Evolutionary conservation across 2,888 invertebrate genomes (phyloP), one percentile per base, ranked within the genome.

Genomic region (Odontocerum albicorne): DNA sequence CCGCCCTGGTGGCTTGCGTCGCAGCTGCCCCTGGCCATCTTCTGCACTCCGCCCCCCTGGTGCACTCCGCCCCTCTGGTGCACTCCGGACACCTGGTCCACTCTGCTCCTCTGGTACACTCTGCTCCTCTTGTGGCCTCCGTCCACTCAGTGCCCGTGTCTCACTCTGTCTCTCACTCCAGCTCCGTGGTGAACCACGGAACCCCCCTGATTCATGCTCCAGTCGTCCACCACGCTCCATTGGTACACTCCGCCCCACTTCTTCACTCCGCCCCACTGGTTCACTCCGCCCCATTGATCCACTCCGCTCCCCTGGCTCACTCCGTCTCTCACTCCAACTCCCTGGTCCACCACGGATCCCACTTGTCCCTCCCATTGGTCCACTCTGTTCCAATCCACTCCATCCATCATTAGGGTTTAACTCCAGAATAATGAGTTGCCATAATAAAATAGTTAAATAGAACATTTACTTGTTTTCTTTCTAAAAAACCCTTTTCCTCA

Each of bases 151-250:
- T 35, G 19, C 59, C 60, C 15, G 55, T 53, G 10, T 59, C 55
- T n/a, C 58, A 55, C 47, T 47, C 60, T 19, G 66, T 81, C 62
- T 69, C 77, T 62, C 72, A 82, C 65, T 72, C 80, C 65, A 74
- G 81, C 68, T 71, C 76, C 38, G 68, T 79, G 57, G 71, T 79
- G 43, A 71, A 72, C 57, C 72, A 72, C 49, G 46, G 52, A 60
- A 59, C 55, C 66, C 70, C 58, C 65, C 64, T 57, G 2, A 27
- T 59, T 12, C 31, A 59, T 13, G 38, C 73, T 13, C 65, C 68
- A 20, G 72, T 73, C 36, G 69, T 73, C 32, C 74, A 75, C 13
- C 69, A 70, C 44, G 67, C 73, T 46, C 71, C 72, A 49, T 62
- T 50, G 17, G 53, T 57, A 10, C 62, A 64, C 21, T 59, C 64